These are phyloP conservation scores for Phengaris alcon DNA, from an alignment of 2,888 invertebrate genomes.

Conservation along the genomic window DNA sequence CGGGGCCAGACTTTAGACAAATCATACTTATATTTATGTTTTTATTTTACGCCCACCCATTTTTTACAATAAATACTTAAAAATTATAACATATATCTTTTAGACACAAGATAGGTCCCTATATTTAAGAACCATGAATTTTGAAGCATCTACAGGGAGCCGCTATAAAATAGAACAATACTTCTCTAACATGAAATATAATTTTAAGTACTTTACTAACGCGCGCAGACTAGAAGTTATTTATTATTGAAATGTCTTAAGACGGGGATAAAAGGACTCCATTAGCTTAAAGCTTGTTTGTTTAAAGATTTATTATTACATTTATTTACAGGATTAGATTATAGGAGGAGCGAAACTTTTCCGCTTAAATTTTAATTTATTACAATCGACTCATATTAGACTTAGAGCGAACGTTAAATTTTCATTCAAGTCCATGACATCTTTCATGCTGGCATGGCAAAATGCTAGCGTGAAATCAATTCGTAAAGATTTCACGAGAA, in stretches of 20 bases:
- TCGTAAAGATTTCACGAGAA: too few species aligned
- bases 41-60: background rate
- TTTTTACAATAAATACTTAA: background rate
- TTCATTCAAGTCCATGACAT: too few species aligned
- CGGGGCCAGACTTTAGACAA: too few species aligned
- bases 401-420: background rate
- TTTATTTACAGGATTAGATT: background rate
- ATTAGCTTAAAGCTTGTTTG: background rate
- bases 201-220: background rate
- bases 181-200: background rate
- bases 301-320: background rate
- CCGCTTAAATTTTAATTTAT: background rate
- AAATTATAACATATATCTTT: background rate
- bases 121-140: background rate
- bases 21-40: background rate
- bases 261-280: background rate
- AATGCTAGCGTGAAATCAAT: too few species aligned
- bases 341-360: background rate
- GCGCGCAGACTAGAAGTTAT: background rate
- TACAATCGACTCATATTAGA: background rate
- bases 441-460: too few species aligned
- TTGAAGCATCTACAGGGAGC: background rate
- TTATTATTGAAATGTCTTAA: slow-evolving; percentile 2
- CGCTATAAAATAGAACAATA: background rate
- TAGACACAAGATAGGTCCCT: background rate